Evolutionary conservation across 2,797 vertebrate species (phyloP), one percentile per base, ranked within the genome.

Genomic region (Molossus alvarezi): DNA sequence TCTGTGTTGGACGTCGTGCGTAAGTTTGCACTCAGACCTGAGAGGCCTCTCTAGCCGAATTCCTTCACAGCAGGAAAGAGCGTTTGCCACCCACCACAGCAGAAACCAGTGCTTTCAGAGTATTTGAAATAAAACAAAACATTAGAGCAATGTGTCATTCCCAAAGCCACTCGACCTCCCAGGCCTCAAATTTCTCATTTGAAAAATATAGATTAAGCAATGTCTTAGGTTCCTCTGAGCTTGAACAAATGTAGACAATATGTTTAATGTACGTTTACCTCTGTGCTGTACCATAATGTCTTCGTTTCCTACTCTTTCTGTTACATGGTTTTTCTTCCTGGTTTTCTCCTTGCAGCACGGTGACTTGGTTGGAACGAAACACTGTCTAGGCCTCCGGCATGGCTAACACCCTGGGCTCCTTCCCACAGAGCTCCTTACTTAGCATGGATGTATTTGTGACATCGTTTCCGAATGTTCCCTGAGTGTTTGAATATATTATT

Each of bases 401-500:
- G 76, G 29, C 27, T 12, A 45, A 53, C 9, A 58, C 33, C 37
- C 55, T 76, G n/a, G 29, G 45, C 76, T 69, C 33, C 51, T 71
- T 89, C 67, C 60, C 12, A 1, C 33, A 11, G 17, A 57, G 48
- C 20, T 57, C 6, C 9, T 80, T 88, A 17, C 58, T 69, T 25
- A 69, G 23, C 85, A 75, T 37, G 13, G 73, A 58, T 25, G 1
- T 6, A 1, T 81, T 92, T 62, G 10, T 37, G 11, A 81, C 41
- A 41, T 55, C n/a, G 21, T 64, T 81, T 79, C 76, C 51, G 15
- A 80, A 79, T 73, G 10, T n/a, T 58, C 55, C 12, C 25, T 72
- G 29, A 45, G 55, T 48, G 29, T 64, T 80, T 87, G 37, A 58
- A 94, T 86, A 69, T 75, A 57, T 58, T 76, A 33, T 89, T 80